These are phyloP conservation scores for Lampropteryx suffumata DNA, from an alignment of 2,888 invertebrate species.

Conservation along the genomic window DNA sequence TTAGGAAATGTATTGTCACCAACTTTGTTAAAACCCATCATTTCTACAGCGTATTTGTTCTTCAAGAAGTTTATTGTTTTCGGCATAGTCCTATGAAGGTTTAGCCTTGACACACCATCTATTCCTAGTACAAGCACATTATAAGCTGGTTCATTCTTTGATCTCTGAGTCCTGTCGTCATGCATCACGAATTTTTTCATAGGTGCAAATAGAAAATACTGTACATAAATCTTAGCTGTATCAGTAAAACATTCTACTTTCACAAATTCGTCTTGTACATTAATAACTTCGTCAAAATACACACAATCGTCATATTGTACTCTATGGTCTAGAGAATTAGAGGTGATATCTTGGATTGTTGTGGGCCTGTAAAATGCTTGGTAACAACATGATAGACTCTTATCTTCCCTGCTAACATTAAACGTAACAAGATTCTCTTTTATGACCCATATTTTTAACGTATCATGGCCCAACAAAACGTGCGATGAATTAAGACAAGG, in stretches of 20 bases:
- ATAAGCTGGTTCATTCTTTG: conserved; percentile 49
- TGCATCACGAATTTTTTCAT: conserved; percentile 44
- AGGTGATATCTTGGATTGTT: conserved; percentile 25
- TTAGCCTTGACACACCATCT: conserved; percentile 93
- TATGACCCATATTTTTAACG: conserved; percentile 76
- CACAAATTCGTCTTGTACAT: conserved; percentile 83
- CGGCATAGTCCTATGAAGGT: conserved; percentile 93
- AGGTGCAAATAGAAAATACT: conserved; percentile 85
- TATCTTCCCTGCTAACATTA: conserved; percentile 58
- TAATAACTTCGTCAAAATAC: conserved; percentile 58
- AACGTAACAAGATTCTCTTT: conserved; percentile 67
- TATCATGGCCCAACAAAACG: conserved; percentile 75
- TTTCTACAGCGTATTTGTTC: conserved; percentile 86
- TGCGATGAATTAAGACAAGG: conserved; percentile 20
- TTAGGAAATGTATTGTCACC: conserved; percentile 98
- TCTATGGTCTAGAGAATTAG: conserved; percentile 52
- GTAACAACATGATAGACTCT: conserved; percentile 81
- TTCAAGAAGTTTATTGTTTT: conserved; percentile 85
- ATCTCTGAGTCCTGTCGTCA: conserved; percentile 11
- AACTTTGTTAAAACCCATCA: conserved; percentile 95
- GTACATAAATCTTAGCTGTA: conserved; percentile 77
- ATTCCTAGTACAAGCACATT: conserved; percentile 92
- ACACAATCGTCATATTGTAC: conserved; percentile 67
- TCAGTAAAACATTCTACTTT: conserved; percentile 80
- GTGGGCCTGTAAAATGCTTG: conserved; percentile 55